Conservation (phyloP, 1,140 invertebrate genomes). For the Polypedilum pembai region DNA sequence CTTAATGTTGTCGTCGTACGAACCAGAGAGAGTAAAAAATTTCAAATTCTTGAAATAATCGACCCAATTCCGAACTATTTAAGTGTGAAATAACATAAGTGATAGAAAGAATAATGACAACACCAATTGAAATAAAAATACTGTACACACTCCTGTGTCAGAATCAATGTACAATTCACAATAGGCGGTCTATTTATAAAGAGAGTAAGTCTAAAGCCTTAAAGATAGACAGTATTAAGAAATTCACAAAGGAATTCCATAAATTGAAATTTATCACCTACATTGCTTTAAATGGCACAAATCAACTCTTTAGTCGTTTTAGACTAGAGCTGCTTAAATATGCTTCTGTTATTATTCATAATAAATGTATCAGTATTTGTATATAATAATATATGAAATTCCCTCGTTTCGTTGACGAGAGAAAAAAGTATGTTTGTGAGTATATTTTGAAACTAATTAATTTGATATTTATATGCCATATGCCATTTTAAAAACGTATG, state of each 20-base stretch:
- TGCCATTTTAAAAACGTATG: background rate
- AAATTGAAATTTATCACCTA: slow-evolving; percentile 18
- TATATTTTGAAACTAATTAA: background rate
- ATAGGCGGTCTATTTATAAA: background rate
- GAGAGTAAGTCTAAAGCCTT: background rate
- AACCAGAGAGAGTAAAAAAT: background rate
- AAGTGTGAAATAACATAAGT: background rate
- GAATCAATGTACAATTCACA: background rate
- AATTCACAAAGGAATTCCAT: background rate
- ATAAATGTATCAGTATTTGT: too few species aligned
- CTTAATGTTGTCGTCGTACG: background rate
- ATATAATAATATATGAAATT: too few species aligned
- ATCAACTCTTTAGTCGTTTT: too few species aligned
- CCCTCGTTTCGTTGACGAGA: too few species aligned
- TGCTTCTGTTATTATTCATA: too few species aligned
- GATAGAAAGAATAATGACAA: background rate
- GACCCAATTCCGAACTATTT: background rate
- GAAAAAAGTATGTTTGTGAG: too few species aligned
- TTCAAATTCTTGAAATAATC: slow-evolving; percentile 24
- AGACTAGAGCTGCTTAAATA: too few species aligned
- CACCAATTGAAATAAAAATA: background rate
- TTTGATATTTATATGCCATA: slow-evolving; percentile 25
- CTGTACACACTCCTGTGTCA: too few species aligned
- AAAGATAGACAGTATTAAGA: background rate
- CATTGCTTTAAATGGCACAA: background rate